These are phyloP conservation scores for Drepanosiphum platanoidis DNA, from an alignment of 2,888 invertebrate species.

Conservation along the genomic window DNA sequence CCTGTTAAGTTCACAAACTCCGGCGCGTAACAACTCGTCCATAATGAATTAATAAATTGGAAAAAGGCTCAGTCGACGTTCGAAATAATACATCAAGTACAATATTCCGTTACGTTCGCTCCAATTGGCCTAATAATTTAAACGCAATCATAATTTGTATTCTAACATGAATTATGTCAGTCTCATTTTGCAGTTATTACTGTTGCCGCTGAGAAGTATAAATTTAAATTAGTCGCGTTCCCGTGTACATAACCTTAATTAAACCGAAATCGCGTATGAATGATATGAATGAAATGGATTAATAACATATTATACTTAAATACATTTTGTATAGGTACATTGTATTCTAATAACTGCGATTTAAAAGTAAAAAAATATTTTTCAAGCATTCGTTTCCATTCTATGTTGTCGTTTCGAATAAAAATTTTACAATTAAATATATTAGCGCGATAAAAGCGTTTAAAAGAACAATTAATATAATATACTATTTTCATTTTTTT, in stretches of 20 bases:
- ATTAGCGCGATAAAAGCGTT: not conserved
- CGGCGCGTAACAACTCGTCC: not conserved
- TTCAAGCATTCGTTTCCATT: not conserved
- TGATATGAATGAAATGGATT: not conserved
- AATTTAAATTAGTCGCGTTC: not conserved
- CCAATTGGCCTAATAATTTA: not conserved
- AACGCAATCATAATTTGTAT: not conserved
- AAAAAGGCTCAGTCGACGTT: not conserved
- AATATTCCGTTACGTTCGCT: not conserved
- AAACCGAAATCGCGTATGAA: conserved; percentile 2
- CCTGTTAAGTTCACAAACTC: not conserved
- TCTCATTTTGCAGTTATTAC: not conserved
- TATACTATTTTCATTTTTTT: not conserved
- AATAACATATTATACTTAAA: not conserved
- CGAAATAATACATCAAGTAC: not conserved
- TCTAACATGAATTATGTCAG: not conserved
- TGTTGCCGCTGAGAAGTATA: not conserved
- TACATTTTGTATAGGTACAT: not conserved
- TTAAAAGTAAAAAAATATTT: not conserved
- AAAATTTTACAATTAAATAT: not conserved
- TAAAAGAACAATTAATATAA: not conserved
- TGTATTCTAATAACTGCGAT: too few species aligned
- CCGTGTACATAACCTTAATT: not conserved
- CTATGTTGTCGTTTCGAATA: not conserved
- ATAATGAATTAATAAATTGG: not conserved